phyloP scores from a whole-genome alignment of 1,140 invertebrate genomes.

The Brachionus sp. region DNA sequence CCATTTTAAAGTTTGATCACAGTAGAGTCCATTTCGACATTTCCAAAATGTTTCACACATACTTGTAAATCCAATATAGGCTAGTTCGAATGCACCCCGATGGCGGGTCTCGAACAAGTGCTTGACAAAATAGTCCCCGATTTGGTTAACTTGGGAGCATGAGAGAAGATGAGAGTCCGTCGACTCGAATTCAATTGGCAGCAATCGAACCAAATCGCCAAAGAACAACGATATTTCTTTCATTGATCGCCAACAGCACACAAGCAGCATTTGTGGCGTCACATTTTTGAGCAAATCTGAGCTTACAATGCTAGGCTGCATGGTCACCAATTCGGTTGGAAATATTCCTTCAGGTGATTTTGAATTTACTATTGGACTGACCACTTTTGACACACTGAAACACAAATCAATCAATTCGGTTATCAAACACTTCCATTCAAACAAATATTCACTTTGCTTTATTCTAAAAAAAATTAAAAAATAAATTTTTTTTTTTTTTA shows the following conservation, averaged over 20 bases:
- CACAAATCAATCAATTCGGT: slow-evolving; percentile 27
- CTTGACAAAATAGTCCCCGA: slow-evolving; percentile 55
- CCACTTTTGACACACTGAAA: slow-evolving; percentile 8
- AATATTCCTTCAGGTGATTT: slow-evolving; percentile 44
- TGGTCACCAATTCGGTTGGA: slow-evolving; percentile 24
- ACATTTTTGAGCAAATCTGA: neutral
- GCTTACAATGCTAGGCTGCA: neutral
- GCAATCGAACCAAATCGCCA: slow-evolving; percentile 58
- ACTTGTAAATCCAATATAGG: slow-evolving; percentile 79
- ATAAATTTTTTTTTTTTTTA: neutral
- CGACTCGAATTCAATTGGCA: slow-evolving; percentile 44
- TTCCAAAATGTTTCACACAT: slow-evolving; percentile 69
- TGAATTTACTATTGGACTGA: slow-evolving; percentile 42
- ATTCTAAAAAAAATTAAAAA: neutral
- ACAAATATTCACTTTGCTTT: neutral
- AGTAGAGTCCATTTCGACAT: neutral
- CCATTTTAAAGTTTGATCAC: neutral
- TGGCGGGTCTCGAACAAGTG: slow-evolving; percentile 75
- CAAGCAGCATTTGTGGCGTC: slow-evolving; percentile 63
- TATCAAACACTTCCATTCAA: slow-evolving; percentile 9
- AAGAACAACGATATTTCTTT: slow-evolving; percentile 69
- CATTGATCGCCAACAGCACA: slow-evolving; percentile 81
- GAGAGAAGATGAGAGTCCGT: slow-evolving; percentile 47
- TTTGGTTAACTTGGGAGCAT: slow-evolving; percentile 49
- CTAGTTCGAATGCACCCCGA: slow-evolving; percentile 89